Evolutionary conservation across 2,113 vertebrate genomes (phyloP).

Genomic region (Solea senegalensis): DNA sequence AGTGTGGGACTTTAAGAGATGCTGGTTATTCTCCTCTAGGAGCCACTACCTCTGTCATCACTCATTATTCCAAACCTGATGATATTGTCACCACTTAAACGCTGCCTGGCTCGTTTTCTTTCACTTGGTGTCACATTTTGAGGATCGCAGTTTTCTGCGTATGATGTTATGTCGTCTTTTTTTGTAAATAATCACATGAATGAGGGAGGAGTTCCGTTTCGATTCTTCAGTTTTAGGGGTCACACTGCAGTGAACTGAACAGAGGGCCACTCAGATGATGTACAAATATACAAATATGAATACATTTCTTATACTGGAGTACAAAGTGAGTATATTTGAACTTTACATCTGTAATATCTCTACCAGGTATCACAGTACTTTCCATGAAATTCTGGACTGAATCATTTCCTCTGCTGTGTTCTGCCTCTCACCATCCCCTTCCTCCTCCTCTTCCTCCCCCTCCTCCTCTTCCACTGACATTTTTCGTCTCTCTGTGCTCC

Average conservation of each 20-base stretch:
- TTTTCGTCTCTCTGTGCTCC: constrained; percentile 55
- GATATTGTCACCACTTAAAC: not conserved
- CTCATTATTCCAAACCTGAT: not conserved
- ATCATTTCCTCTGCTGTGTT: constrained; percentile 21
- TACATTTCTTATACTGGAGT: too few species aligned
- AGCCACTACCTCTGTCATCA: too few species aligned
- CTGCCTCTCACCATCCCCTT: constrained; percentile 32
- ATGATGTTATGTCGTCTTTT: too few species aligned
- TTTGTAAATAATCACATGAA: too few species aligned
- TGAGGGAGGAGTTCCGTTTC: too few species aligned
- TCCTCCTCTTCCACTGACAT: constrained; percentile 53
- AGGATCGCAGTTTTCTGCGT: too few species aligned
- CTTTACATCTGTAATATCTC: constrained; percentile 3
- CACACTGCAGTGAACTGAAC: too few species aligned
- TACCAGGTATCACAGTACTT: not conserved
- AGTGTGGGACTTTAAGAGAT: too few species aligned
- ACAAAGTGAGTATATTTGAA: not conserved
- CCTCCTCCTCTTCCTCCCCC: constrained; percentile 33
- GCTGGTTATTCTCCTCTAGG: too few species aligned
- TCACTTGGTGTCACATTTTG: not conserved
- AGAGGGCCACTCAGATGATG: too few species aligned
- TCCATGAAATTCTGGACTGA: constrained; percentile 3
- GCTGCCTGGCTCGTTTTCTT: not conserved
- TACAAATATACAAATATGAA: too few species aligned
- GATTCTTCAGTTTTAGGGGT: too few species aligned